Evolutionary conservation across 1,140 invertebrate species (phyloP).

Genomic region (Drosophila baimaii): DNA sequence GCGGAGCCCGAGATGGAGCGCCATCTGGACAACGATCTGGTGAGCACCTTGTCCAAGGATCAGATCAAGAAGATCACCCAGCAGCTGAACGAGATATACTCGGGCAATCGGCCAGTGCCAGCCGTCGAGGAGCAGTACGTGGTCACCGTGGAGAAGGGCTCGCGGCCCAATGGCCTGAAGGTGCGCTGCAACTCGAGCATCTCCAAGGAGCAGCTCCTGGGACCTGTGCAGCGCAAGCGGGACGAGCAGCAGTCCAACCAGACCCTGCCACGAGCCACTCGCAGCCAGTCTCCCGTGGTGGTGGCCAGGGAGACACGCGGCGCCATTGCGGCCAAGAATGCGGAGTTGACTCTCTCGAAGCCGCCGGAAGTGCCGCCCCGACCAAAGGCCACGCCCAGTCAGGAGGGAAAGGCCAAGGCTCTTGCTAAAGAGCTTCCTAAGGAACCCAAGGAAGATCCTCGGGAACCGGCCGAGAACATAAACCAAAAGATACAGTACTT

Average conservation of each 20-base stretch:
- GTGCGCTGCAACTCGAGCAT: conserved; percentile 89
- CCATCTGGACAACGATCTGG: conserved; percentile 89
- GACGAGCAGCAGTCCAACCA: conserved; percentile 60
- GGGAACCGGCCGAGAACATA: conserved; percentile 80
- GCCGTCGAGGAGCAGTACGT: conserved; percentile 85
- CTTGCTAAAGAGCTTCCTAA: not conserved
- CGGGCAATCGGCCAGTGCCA: conserved; percentile 83
- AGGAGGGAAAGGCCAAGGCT: conserved; percentile 20
- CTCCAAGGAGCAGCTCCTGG: conserved; percentile 83
- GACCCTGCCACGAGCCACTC: conserved; percentile 71
- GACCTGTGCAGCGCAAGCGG: conserved; percentile 79
- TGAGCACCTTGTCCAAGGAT: conserved; percentile 93
- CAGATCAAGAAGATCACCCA: conserved; percentile 92
- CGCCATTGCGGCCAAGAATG: conserved; percentile 86
- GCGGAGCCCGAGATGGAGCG: conserved; percentile 31
- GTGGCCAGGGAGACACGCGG: conserved; percentile 88
- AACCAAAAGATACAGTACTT: conserved; percentile 92
- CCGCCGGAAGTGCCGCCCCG: conserved; percentile 55
- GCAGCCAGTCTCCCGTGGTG: conserved; percentile 85
- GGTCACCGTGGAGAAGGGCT: conserved; percentile 86
- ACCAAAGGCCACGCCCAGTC: conserved; percentile 56
- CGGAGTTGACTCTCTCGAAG: conserved; percentile 69
- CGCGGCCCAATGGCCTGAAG: conserved; percentile 85
- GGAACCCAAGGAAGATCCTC: conserved; percentile 85
- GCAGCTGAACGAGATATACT: conserved; percentile 93